These are phyloP conservation scores for Ceratina calcarata DNA, from an alignment of 1,140 invertebrate species.

Conservation along the genomic window DNA sequence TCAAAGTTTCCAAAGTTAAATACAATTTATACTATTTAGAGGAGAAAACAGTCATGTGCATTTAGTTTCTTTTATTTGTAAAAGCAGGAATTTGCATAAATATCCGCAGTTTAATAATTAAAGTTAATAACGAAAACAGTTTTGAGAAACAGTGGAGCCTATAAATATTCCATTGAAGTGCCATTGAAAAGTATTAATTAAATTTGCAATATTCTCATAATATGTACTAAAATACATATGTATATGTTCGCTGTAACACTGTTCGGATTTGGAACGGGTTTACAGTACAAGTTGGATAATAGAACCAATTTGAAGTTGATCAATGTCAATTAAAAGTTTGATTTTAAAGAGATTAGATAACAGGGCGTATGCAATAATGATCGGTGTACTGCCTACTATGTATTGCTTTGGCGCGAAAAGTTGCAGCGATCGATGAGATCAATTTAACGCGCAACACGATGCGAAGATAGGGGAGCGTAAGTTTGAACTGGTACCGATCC, in stretches of 20 bases:
- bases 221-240: background rate
- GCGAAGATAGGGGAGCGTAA: background rate
- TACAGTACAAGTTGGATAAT: no score
- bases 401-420: background rate
- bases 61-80: background rate
- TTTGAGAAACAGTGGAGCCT: no score
- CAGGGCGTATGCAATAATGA: no score
- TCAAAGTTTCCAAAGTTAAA: no score
- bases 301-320: no score
- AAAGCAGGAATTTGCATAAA: no score
- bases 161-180: no score
- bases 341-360: no score
- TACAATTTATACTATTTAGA: no score
- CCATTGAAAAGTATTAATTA: constrained; percentile 35
- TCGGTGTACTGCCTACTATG: background rate
- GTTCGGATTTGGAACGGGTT: background rate
- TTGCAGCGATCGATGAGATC: background rate
- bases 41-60: background rate
- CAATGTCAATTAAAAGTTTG: no score
- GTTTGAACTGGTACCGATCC: constrained; percentile 63
- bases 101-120: no score
- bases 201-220: constrained; percentile 41
- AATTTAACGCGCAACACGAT: background rate
- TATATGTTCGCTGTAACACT: background rate
- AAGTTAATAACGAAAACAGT: no score